These are phyloP conservation scores for Macaca fascicularis DNA, from an alignment of 2,113 vertebrate genomes.

Conservation along the genomic window T2T-MFA8v1.1 NC_088388.1:10817501-10818000, in stretches of 20 bases:
- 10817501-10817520: not conserved
- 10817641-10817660: too few relatives aligned
- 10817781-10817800: not conserved
- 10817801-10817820: rapidly evolving
- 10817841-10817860: conserved; percentile 81
- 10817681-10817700: not conserved
- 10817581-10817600: not conserved
- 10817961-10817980: not conserved
- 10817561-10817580: not conserved
- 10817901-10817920: conserved; percentile 90
- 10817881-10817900: conserved; percentile 89
- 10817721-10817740: not conserved
- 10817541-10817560: not conserved
- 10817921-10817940: conserved; percentile 86
- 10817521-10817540: not conserved
- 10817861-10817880: conserved; percentile 91
- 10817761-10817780: too few relatives aligned
- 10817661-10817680: not conserved
- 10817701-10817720: not conserved
- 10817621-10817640: not conserved
- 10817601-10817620: not conserved
- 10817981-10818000: not conserved
- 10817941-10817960: conserved; percentile 73
- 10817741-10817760: not conserved
- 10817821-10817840: conserved; percentile 27